These are phyloP conservation scores for Discoglossus pictus DNA, from an alignment of 2,797 vertebrate genomes.

Conservation along the genomic window DNA sequence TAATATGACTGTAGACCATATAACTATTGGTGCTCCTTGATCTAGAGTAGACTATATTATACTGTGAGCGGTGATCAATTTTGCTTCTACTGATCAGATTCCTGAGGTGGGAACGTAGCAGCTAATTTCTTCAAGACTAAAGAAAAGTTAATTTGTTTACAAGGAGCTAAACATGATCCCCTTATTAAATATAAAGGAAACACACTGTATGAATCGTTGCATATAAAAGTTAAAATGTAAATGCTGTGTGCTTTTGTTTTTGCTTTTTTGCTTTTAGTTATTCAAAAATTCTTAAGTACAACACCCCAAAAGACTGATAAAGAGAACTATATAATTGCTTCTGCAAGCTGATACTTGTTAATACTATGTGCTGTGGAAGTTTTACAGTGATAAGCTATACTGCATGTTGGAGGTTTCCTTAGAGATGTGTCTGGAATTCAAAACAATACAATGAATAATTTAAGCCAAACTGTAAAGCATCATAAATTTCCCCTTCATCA, in stretches of 20 bases:
- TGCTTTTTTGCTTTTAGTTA: background rate
- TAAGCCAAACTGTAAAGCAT: conserved; percentile 43
- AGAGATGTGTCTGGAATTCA: conserved; percentile 24
- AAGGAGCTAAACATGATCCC: too few relatives aligned
- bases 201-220: too few relatives aligned
- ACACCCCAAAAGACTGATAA: conserved; percentile 5
- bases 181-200: background rate
- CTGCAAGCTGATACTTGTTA: conserved; percentile 24
- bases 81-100: too few relatives aligned
- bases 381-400: conserved; percentile 33
- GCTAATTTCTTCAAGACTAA: too few relatives aligned
- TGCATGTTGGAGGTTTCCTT: conserved; percentile 33
- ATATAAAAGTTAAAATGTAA: too few relatives aligned
- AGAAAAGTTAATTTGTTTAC: too few relatives aligned
- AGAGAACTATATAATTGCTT: conserved; percentile 43
- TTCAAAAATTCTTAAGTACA: background rate
- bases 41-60: too few relatives aligned
- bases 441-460: conserved; percentile 58
- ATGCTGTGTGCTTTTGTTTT: too few relatives aligned
- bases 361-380: conserved; percentile 34
- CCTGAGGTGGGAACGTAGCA: too few relatives aligned
- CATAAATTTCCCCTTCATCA: conserved; percentile 49
- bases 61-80: too few relatives aligned
- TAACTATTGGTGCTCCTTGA: too few relatives aligned
- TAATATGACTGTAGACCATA: too few relatives aligned